Evolutionary conservation across 2,888 invertebrate species (phyloP), one percentile per base, ranked within the genome.

Genomic region (Drosophila greeni): DNA sequence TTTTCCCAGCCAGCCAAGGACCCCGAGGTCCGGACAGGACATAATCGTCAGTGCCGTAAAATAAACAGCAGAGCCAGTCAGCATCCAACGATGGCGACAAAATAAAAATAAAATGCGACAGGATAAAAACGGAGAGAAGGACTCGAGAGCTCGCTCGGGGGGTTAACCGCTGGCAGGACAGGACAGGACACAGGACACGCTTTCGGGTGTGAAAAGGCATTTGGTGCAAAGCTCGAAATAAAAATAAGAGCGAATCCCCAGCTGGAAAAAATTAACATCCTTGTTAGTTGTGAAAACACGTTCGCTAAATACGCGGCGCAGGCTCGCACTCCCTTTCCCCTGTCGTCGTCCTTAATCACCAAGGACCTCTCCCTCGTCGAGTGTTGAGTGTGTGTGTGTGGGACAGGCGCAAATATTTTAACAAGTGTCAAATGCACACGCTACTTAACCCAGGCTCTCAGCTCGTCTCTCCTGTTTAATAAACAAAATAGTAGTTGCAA

Each of bases 341-440:
- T 43, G 33, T 18, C 26, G 24, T 49, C 47, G 37, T 39, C 18
- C 43, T 43, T 45, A 52, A 61, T 51, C 51, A 56, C 37, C 58
- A 70, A 65, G 60, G 70, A 60, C 40, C 62, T 55, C 62, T 52
- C 54, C 45, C 49, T 26, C 20, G 12, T 36, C 23, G 14, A 42
- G 39, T 56, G 48, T 47, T 26, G 16, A 26, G 49, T 42, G 24
- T 54, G 49, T 62, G 34, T 75, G 75, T 70, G 59, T 43, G 70
- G 73, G 78, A 77, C 79, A 82, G 82, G 82, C 77, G 86, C 86
- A 88, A 88, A 89, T 89, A 89, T 89, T 89, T 87, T 88, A 88
- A 88, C 88, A 89, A 89, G 88, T 89, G 89, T 88, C 89, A 89
- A 86, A 88, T 87, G 86, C 88, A 89, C 89, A 89, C 88, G 88